Conservation (phyloP, 2,113 vertebrate species). For the Hipposideros armiger region DNA sequence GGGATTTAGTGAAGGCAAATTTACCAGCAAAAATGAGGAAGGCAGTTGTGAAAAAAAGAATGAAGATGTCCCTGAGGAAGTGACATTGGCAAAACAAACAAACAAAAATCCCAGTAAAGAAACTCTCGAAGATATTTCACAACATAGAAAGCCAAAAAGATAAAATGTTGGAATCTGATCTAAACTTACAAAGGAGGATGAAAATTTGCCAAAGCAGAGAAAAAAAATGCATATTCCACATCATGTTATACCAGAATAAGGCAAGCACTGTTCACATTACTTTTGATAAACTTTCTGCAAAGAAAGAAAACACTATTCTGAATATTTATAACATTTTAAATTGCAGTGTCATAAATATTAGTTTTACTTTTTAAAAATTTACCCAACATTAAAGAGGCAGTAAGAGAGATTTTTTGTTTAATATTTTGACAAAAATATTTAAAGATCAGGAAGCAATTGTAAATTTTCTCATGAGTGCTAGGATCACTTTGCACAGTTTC, state of each 20-base stretch:
- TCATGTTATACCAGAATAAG: not conserved
- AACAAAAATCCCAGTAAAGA: not conserved
- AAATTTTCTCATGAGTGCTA: not conserved
- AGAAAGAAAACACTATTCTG: not conserved
- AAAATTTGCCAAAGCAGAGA: not conserved
- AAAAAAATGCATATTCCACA: not conserved
- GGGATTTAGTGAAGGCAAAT: not conserved
- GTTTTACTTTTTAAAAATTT: not conserved
- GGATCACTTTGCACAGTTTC: not conserved
- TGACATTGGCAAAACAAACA: not conserved
- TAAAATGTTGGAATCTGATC: not conserved
- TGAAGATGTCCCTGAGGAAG: not conserved
- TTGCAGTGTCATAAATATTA: not conserved
- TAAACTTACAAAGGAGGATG: not conserved
- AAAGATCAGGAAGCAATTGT: not conserved
- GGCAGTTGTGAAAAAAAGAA: not conserved
- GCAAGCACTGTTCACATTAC: not conserved
- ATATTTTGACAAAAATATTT: conserved; percentile 7
- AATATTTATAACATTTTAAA: not conserved
- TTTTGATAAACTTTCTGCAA: not conserved
- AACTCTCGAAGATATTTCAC: not conserved
- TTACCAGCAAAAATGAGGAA: not conserved
- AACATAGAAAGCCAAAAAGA: not conserved
- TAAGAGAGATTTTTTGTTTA: not conserved
- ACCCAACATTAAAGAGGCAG: not conserved